Evolutionary conservation across 1,140 invertebrate genomes (phyloP), one percentile per base, ranked within the genome.

Genomic region (Rhagoletis pomonella): DNA sequence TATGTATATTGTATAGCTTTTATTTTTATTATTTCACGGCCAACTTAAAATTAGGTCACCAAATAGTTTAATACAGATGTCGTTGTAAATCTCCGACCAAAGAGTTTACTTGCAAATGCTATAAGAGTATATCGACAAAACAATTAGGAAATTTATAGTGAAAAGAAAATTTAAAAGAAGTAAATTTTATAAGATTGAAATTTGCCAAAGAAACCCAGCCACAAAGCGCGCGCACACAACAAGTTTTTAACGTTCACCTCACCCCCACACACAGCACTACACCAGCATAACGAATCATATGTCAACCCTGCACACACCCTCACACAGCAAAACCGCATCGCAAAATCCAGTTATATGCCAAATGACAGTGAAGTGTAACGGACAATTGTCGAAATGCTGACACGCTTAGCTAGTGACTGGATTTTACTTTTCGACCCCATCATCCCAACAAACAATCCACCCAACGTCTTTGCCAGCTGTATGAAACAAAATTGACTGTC

Each of bases 41-140:
- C 73, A 81, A 81, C 73, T 81, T 81, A 81, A 81, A 47, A 81
- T 81, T 55, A 81, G 73, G 47, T 81, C 47, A 81, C 19, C 73
- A 19, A 55, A 58, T 81, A 81, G 73, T 55, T 81, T 81, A 55
- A 17, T 81, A 81, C 10, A 58, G 73, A 55, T 81, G 73, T 81
- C 44, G 73, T 55, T 81, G 73, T 81, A 81, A 55, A 58, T 55
- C 73, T 81, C 73, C n/a, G 44, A 50, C 47, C 73, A 81, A 55
- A 55, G 73, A 81, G 44, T 47, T 19, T 81, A 81, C 47, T 19
- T 29, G 73, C 69, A 17, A 50, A 39, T 47, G 69, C 29, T 29
- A 29, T 29, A 29, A 29, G 29, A 29, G 44, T 19, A 58, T 81
- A 81, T 29, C 7, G 50, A 81, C 17, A 55, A 81, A 81, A 55